Percentiles rank a stretch among this genome's conserved stretches.
Conservation (phyloP, 1,140 invertebrate genomes). For the Aplysia californica region DNA sequence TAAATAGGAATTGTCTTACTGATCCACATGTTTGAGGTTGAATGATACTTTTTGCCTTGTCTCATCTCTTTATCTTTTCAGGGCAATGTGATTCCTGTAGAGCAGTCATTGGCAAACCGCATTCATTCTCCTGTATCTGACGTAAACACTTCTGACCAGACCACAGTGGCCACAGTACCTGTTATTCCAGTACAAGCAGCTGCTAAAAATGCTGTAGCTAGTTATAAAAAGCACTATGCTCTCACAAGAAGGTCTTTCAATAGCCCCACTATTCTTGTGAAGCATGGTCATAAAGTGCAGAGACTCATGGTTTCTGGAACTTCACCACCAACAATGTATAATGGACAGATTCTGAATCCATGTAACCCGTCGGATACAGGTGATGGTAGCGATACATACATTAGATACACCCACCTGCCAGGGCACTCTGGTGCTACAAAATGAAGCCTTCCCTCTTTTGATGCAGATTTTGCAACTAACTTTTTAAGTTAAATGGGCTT, state of each 20-base stretch:
- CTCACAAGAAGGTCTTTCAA: slow-evolving; percentile 47
- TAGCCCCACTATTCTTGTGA: slow-evolving; percentile 54
- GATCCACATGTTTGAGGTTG: too few relatives aligned
- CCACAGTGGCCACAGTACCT: slow-evolving; percentile 39
- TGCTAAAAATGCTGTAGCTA: slow-evolving; percentile 44
- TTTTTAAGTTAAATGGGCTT: neutral
- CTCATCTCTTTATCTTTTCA: slow-evolving; percentile 38
- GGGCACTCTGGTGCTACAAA: slow-evolving; percentile 27
- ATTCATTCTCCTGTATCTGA: slow-evolving; percentile 41
- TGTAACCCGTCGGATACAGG: slow-evolving; percentile 35
- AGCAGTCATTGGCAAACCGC: slow-evolving; percentile 43
- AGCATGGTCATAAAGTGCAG: slow-evolving; percentile 57
- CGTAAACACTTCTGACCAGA: slow-evolving; percentile 35
- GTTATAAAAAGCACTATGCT: slow-evolving; percentile 46
- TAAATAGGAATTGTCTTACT: too few relatives aligned
- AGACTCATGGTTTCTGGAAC: slow-evolving; percentile 48
- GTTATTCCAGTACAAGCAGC: slow-evolving; percentile 43
- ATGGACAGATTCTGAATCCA: slow-evolving; percentile 36
- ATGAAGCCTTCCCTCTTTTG: neutral
- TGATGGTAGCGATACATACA: slow-evolving; percentile 36
- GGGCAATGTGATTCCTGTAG: slow-evolving; percentile 47
- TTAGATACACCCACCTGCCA: slow-evolving; percentile 31
- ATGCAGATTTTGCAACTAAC: slow-evolving; percentile 3
- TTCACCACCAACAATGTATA: slow-evolving; percentile 36
- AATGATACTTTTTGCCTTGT: too few relatives aligned